Conservation (phyloP, 2,888 invertebrate genomes). For the Agriopis aurantiaria region DNA sequence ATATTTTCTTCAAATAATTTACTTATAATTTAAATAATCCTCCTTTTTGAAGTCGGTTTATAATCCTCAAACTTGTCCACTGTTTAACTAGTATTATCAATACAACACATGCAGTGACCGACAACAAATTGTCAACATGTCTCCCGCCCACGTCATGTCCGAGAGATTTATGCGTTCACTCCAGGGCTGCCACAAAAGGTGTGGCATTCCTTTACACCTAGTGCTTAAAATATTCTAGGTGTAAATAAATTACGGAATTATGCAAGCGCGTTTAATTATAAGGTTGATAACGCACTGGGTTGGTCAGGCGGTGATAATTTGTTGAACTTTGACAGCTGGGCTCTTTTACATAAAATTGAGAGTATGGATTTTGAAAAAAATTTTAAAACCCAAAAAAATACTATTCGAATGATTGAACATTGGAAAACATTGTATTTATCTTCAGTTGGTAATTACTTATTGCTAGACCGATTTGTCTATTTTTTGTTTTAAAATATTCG, state of each 20-base stretch:
- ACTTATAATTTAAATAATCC: no score
- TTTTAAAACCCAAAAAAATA: no score
- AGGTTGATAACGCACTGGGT: conserved; percentile 10
- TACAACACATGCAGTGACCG: conserved; percentile 49
- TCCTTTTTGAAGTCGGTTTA: neutral
- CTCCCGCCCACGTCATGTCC: conserved; percentile 80
- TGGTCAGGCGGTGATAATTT: conserved; percentile 19
- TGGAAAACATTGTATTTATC: no score
- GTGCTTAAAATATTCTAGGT: neutral
- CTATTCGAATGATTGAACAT: no score
- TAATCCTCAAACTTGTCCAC: conserved; percentile 2
- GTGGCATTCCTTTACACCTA: conserved; percentile 14
- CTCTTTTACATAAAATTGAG: neutral
- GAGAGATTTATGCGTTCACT: conserved; percentile 76
- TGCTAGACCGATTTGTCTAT: no score
- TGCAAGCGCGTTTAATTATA: conserved; percentile 23
- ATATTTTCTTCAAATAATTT: no score
- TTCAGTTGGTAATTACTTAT: no score
- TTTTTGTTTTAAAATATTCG: no score
- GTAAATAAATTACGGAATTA: conserved; percentile 13
- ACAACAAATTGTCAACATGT: conserved; percentile 81
- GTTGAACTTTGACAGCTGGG: conserved; percentile 29
- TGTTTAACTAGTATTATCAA: conserved; percentile 38
- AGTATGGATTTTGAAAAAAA: neutral
- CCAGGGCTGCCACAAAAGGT: conserved; percentile 40